Base-by-base conservation (phyloP, 1,140 invertebrate species). In the Lucilia cuprina region DNA sequence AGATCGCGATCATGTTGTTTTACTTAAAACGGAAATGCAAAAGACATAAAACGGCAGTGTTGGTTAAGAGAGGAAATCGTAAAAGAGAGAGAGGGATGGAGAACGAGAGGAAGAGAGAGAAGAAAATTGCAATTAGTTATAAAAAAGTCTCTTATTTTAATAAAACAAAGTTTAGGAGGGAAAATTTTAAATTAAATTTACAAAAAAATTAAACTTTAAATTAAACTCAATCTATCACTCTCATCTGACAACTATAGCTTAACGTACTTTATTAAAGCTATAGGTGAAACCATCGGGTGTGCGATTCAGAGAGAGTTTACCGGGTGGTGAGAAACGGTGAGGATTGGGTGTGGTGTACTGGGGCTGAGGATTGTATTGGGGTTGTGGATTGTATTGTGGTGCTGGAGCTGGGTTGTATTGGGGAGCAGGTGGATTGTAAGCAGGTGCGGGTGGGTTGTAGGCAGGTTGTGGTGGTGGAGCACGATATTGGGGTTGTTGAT, bases 231-330 rank as follows among this genome's bases (percentile, higher is more conserved):
- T 80, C 77, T 80, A 80, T 80, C 77, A 80, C 77, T 80, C 77
- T 80, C 77, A 50, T 49, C 10, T 80, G 50, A 13, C 41, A 80
- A 49, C 77, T 50, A 80, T 19, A 50, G 13, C 21, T 80, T 80
- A 80, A 80, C 77, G 77, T 21, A 91, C 88, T 89, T 95, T 96
- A 92, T 94, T 95, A 93, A 96, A 96, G 75, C 93, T 95, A 91
- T 96, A 97, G 86, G 95, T 95, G 91, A 94, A 96, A 85, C 96
- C 96, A 88, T 96, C 96, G 21, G 96, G 96, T 70, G 95, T 96
- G 90, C 96, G 93, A 92, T 96, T 96, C 85, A 97, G 93, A 86
- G 94, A 94, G 83, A 97, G 93, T 89, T 96, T 96, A 84, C 96
- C 96, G 2, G 96, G 95, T 25, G 95, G 96, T 89, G 94, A 95